These are phyloP conservation scores for Pogonomyrmex californicus DNA, from an alignment of 1,140 invertebrate species.

Conservation along the genomic window DNA sequence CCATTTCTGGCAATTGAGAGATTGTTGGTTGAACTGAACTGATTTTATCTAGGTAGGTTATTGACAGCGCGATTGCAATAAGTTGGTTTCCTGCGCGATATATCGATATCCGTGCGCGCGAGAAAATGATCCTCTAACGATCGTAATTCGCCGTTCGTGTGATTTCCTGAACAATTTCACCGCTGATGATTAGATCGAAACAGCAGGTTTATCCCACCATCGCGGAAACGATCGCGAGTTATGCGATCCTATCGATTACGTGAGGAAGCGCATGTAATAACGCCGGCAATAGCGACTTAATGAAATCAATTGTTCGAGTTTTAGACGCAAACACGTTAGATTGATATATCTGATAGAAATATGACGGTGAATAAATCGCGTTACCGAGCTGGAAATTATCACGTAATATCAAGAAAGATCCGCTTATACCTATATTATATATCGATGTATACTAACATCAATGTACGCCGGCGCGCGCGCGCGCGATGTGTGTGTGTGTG, in stretches of 20 bases:
- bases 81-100: conserved; percentile 38
- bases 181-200: conserved; percentile 40
- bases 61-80: conserved; percentile 37
- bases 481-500: no score
- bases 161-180: conserved; percentile 48
- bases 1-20: conserved; percentile 31
- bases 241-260: conserved; percentile 16
- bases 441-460: neutral
- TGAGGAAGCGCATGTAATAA: conserved; percentile 5
- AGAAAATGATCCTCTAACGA: conserved; percentile 59
- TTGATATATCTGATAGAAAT: neutral
- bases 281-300: conserved; percentile 10
- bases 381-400: neutral
- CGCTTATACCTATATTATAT: neutral
- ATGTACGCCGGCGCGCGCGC: neutral
- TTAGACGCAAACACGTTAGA: neutral
- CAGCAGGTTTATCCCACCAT: conserved; percentile 11
- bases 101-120: conserved; percentile 20
- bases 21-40: conserved; percentile 36
- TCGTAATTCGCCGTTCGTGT: conserved; percentile 41
- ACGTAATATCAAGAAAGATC: neutral
- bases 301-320: conserved; percentile 23
- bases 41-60: conserved; percentile 51
- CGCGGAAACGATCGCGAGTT: conserved; percentile 30
- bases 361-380: neutral